Conservation (phyloP, 2,888 invertebrate genomes). For the Bimastos eiseni region DNA sequence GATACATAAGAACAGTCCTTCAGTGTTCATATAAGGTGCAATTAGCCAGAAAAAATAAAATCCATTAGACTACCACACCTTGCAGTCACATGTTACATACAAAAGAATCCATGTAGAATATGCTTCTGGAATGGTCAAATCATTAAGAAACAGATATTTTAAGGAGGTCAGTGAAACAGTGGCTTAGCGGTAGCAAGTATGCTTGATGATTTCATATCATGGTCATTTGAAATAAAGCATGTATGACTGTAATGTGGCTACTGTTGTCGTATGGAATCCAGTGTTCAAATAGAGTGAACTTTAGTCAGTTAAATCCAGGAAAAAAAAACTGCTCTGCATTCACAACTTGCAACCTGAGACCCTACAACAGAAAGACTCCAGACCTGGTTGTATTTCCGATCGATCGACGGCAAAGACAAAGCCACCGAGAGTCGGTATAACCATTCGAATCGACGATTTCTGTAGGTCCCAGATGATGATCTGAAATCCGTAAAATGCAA, state of each 20-base stretch:
- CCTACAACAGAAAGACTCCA: neutral
- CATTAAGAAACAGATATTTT: neutral
- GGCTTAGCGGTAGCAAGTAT: too few species aligned
- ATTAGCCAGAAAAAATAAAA: neutral
- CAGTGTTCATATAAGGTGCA: neutral
- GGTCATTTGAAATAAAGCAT: too few species aligned
- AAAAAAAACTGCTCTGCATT: neutral
- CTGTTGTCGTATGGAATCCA: neutral
- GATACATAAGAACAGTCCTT: neutral
- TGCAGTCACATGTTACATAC: neutral
- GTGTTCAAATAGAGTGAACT: neutral
- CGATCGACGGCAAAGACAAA: conserved; percentile 69
- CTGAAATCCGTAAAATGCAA: conserved; percentile 48
- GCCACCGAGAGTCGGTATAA: conserved; percentile 70
- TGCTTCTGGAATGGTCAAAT: neutral
- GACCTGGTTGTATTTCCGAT: conserved; percentile 74
- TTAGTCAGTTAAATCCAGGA: neutral
- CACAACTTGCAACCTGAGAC: neutral
- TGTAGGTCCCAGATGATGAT: conserved; percentile 59
- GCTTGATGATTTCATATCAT: too few species aligned
- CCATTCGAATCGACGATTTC: conserved; percentile 43
- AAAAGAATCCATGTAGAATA: neutral
- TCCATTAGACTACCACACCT: neutral
- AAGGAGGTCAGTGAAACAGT: neutral
- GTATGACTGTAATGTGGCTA: neutral